Base-by-base conservation (phyloP, 2,888 invertebrate species). In the Synergus laeviventris region DNA sequence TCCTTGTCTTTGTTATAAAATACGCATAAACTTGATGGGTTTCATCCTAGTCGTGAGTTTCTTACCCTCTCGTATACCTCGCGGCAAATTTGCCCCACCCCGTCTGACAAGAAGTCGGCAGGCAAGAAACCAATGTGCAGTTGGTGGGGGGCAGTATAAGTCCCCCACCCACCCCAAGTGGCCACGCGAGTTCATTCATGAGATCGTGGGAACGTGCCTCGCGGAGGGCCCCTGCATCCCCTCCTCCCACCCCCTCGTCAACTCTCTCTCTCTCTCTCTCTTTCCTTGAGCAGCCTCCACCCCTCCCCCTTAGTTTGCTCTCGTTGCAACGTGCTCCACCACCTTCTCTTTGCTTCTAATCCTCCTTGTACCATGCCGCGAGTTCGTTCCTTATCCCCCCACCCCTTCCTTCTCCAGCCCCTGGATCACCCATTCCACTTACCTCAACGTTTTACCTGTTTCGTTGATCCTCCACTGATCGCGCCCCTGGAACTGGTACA, bases 111-210 rank as follows among this genome's bases (percentile, higher is more conserved):
- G 73, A 54, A 64, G 76, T 74, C 21, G 74, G 74, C 60, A 39
- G 70, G 77, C 64, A 76, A 24, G 62, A 80, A 78, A 79, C 78
- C 74, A 78, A 78, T 74, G 76, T 76, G 77, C 76, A 77, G 78
- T 75, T 76, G 79, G 77, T 79, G 77, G 81, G 73, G 82, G 82
- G 77, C 77, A 76, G 76, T 76, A 81, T 79, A 74, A 76, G 59
- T 77, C 84, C 85, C 86, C 87, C 86, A 84, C 87, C 84, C 81
- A 73, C 81, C 81, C 79, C 87, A 83, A 85, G 85, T 85, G 86
- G 89, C 90, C 90, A 90, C 91, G 90, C 91, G 90, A 89, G 89
- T 90, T 90, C 91, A 90, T 91, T 91, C 91, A 89, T 90, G 89
- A 90, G 89, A 90, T 91, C 91, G 90, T 91, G 90, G 90, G 91